phyloP scores from a whole-genome alignment of 2,113 vertebrate genomes.

The Ia io region DNA sequence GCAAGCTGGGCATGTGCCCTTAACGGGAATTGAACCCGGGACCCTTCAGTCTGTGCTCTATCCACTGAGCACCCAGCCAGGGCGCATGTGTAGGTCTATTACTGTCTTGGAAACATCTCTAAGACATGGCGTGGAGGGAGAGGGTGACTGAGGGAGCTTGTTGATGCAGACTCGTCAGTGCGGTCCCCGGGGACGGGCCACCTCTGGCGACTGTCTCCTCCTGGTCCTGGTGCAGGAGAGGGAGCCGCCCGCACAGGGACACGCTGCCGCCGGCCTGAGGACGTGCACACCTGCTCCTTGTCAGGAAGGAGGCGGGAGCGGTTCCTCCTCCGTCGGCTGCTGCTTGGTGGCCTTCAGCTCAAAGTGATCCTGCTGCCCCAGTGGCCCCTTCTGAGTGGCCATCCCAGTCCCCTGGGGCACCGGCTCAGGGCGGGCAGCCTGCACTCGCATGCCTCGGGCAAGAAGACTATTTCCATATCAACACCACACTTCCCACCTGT shows the following conservation, averaged over 20 bases:
- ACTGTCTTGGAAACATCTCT: too few species aligned
- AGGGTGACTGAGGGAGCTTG: neutral
- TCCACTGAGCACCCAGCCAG: too few species aligned
- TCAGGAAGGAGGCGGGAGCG: neutral
- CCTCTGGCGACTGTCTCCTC: neutral
- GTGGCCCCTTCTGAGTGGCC: neutral
- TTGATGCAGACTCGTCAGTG: neutral
- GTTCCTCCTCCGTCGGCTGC: neutral
- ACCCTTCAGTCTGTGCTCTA: too few species aligned
- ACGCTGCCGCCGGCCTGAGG: neutral
- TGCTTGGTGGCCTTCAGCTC: neutral
- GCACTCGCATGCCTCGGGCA: too few species aligned
- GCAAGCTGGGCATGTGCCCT: too few species aligned
- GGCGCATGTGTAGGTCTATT: too few species aligned
- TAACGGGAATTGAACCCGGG: too few species aligned
- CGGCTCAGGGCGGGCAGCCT: too few species aligned
- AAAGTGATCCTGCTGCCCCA: neutral
- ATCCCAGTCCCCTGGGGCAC: neutral
- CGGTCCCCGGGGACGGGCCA: neutral
- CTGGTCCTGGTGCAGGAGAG: neutral
- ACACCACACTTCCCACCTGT: neutral
- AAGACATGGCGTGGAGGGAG: too few species aligned
- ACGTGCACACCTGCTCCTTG: neutral
- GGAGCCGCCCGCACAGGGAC: neutral
- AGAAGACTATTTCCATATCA: neutral